These are phyloP conservation scores for Drosophila orena DNA, from an alignment of 1,140 invertebrate species.

Conservation along the genomic window DNA sequence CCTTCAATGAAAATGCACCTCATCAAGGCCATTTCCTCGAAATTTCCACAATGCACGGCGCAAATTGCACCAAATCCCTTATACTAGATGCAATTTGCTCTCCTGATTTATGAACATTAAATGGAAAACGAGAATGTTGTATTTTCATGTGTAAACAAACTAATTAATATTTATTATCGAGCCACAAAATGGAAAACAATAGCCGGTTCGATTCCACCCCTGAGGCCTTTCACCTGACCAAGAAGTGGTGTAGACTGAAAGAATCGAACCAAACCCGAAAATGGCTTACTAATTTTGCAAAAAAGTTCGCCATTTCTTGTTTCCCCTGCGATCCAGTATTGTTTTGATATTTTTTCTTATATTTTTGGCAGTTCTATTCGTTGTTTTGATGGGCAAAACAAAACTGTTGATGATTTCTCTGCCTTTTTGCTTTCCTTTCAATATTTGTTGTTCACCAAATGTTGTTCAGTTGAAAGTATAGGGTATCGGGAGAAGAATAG, in stretches of 20 bases:
- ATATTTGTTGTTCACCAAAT: conserved; percentile 34
- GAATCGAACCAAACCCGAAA: conserved; percentile 47
- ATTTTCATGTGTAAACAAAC: conserved; percentile 73
- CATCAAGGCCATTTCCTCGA: conserved; percentile 10
- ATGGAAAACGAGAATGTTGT: conserved; percentile 61
- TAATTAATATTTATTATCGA: conserved; percentile 75
- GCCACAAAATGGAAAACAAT: conserved; percentile 32
- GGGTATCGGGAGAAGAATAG: neutral
- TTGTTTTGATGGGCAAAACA: conserved; percentile 51
- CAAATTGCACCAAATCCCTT: conserved; percentile 46
- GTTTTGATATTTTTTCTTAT: conserved; percentile 13
- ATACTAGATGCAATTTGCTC: conserved; percentile 65
- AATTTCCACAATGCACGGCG: conserved; percentile 42
- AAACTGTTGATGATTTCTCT: conserved; percentile 37
- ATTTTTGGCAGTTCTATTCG: conserved; percentile 2
- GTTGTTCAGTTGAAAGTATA: conserved; percentile 19
- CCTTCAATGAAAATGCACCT: neutral
- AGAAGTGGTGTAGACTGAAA: conserved; percentile 9
- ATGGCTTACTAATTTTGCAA: conserved; percentile 39
- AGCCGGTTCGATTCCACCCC: conserved; percentile 19
- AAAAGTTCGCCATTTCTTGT: conserved; percentile 41
- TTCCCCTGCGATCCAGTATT: conserved; percentile 11
- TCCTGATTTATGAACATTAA: conserved; percentile 60
- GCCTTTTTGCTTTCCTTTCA: conserved; percentile 3
- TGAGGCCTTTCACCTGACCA: conserved; percentile 36